A percentile compares a stretch with the other conserved stretches of the same genome.
Conservation (phyloP, 2,797 vertebrate species). For the Enteromius unitaeniatus region DNA sequence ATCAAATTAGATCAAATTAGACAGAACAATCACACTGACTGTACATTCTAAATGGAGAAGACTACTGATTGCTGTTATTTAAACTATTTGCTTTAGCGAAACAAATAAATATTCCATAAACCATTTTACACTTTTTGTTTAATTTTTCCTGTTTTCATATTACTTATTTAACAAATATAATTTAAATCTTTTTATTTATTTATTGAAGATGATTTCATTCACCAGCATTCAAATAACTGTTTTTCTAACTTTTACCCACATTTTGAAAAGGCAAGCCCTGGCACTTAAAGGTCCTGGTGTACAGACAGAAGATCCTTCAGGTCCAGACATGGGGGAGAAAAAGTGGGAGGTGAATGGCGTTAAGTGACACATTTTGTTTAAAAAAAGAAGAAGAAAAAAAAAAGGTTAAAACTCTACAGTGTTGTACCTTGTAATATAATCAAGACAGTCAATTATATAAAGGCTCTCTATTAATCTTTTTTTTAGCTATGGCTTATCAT, state of each 20-base stretch:
- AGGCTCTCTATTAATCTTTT: conserved; percentile 17
- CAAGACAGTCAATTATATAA: neutral
- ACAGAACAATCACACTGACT: neutral
- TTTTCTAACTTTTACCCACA: neutral
- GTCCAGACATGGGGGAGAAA: neutral
- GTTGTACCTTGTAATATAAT: neutral
- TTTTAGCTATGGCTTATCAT: conserved; percentile 4
- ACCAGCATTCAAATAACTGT: neutral
- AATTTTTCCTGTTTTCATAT: neutral
- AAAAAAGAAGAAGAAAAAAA: no score
- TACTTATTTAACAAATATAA: neutral
- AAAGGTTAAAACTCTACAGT: neutral
- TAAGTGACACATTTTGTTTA: neutral
- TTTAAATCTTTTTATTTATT: neutral
- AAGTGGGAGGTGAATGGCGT: neutral
- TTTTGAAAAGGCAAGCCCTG: conserved; percentile 6
- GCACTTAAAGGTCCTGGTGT: neutral
- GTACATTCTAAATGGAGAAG: neutral
- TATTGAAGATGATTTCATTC: neutral
- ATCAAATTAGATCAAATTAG: neutral
- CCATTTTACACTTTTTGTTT: neutral
- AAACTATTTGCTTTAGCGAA: neutral
- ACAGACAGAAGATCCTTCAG: neutral
- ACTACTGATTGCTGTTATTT: neutral
- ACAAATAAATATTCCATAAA: neutral